A percentile compares a stretch with the other conserved stretches of the same genome.
Conservation (phyloP, 1,140 invertebrate genomes). For the Delia radicum region DNA sequence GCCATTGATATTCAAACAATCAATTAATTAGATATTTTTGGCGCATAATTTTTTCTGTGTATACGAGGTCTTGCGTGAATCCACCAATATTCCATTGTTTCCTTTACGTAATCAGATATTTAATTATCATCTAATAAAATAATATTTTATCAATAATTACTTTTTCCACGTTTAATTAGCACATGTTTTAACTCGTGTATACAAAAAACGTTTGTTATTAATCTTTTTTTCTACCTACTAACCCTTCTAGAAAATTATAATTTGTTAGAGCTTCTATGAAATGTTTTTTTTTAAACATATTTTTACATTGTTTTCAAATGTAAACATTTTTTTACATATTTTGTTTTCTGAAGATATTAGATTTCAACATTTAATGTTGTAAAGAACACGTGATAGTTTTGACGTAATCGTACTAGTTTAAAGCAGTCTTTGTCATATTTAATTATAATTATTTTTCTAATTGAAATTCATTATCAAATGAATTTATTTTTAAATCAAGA, state of each 20-base stretch:
- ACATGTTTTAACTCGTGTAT: not conserved
- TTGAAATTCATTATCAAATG: not conserved
- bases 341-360: too few relatives aligned
- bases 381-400: not conserved
- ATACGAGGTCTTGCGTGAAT: too few relatives aligned
- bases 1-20: too few relatives aligned
- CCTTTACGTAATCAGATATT: too few relatives aligned
- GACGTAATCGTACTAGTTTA: not conserved
- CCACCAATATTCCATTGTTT: too few relatives aligned
- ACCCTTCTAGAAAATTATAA: too few relatives aligned
- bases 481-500: not conserved
- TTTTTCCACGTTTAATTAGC: not conserved
- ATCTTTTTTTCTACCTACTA: too few relatives aligned
- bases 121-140: too few relatives aligned
- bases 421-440: not conserved
- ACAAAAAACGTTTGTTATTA: too few relatives aligned
- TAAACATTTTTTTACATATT: not conserved
- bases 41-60: too few relatives aligned
- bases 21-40: too few relatives aligned
- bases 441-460: not conserved
- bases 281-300: not conserved
- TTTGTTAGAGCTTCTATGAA: not conserved
- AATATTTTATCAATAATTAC: not conserved
- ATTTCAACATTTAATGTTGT: not conserved
- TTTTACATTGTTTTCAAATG: not conserved